Evolutionary conservation across 2,113 vertebrate genomes (phyloP).

Genomic region (Zosterops borbonicus): DNA sequence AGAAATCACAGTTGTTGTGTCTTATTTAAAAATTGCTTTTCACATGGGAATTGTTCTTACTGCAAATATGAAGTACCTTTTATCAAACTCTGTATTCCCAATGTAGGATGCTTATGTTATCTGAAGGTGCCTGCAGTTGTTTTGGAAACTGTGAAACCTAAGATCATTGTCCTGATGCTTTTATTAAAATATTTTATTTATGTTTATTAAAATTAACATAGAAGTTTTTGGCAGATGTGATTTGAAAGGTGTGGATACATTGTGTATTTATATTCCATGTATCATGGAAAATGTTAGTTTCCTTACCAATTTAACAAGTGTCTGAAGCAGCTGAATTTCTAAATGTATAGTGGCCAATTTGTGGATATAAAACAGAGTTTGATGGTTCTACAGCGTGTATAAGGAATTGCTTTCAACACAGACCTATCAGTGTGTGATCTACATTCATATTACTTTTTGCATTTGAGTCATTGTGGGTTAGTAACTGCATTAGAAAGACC

Average conservation of each 20-base stretch:
- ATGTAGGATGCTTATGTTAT: neutral
- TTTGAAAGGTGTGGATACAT: neutral
- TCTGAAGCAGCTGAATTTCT: neutral
- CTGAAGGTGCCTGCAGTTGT: neutral
- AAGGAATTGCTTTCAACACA: neutral
- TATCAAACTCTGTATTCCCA: neutral
- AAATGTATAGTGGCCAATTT: neutral
- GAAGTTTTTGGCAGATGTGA: neutral
- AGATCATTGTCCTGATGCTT: neutral
- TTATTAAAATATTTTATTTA: neutral
- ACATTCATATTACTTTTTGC: neutral
- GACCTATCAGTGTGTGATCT: neutral
- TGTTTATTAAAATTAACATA: neutral
- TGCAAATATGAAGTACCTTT: neutral
- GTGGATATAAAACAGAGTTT: neutral
- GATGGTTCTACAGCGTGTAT: neutral
- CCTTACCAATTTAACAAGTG: neutral
- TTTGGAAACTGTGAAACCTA: neutral
- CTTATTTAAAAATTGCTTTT: neutral
- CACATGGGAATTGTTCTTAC: neutral
- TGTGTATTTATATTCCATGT: neutral
- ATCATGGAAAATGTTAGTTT: neutral
- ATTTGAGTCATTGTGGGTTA: neutral
- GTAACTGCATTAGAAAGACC: neutral
- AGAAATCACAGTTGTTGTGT: neutral